Evolutionary conservation across 2,888 invertebrate species (phyloP), one percentile per base, ranked within the genome.

Genomic region (Andricus curvator): DNA sequence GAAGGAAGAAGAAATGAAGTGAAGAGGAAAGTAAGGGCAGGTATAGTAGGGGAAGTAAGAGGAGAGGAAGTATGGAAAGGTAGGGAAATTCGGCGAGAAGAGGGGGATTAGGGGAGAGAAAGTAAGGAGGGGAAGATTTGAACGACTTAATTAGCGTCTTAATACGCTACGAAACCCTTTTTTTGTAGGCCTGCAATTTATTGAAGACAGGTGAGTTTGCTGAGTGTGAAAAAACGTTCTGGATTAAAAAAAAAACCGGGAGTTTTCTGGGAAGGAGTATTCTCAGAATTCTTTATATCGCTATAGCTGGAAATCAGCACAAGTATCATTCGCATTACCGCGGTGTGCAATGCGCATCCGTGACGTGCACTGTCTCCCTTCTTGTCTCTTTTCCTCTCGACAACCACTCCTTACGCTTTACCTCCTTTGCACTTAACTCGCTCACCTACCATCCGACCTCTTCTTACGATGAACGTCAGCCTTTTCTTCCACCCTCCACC

Each of bases 401-500:
- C 22, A 70, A 51, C 51, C 70, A 60, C 74, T 74, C 56, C 74
- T 56, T 74, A n/a, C 74, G 56, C 15, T 74, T 74, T 56, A 74
- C 74, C 74, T 74, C 74, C 44, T 44, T 65, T 77, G 62, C 77
- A 77, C 77, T 77, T 77, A 77, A 77, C 77, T 77, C 65, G 77
- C 77, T 77, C 77, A 64, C 62, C 41, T 64, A 77, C 41, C 77
- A 56, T 41, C 60, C 77, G 60, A 77, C 77, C 64, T 77, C 77
- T 64, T 48, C 64, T 77, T 64, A 17, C 62, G 33, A 64, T 77
- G 77, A 64, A 64, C 64, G 65, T 60, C 37, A 74, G 74, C 74
- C 74, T 60, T 74, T 56, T 74, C 74, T 74, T 20, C 33, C 56
- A 11, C 48, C 48, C 15, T 15, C 44, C 4, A 3, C 15, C 48